A percentile compares a stretch with the other conserved stretches of the same genome.
Evolutionary conservation across 2,888 invertebrate genomes (phyloP).

Genomic region (Tigriopus californicus): DNA sequence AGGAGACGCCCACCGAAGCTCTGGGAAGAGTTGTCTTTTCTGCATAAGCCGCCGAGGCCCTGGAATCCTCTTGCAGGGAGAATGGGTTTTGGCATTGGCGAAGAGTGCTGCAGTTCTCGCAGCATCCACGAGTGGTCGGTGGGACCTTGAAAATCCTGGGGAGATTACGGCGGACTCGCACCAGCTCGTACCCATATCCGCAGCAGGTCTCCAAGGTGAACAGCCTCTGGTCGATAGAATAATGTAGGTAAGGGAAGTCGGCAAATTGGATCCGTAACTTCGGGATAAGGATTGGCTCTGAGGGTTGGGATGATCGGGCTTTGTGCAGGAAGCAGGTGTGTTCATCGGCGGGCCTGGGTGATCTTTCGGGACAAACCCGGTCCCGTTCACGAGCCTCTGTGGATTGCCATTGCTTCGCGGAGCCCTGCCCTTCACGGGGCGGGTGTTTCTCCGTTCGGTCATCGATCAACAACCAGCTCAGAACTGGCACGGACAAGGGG

Average conservation of each 20-base stretch:
- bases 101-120: too few species aligned
- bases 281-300: conserved; percentile 54
- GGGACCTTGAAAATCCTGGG: conserved; percentile 3
- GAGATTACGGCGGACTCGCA: conserved; percentile 10
- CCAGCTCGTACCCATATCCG: not conserved
- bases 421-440: too few species aligned
- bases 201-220: conserved; percentile 53
- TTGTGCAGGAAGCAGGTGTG: conserved; percentile 29
- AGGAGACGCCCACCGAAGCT: conserved; percentile 10
- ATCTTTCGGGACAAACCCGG: conserved; percentile 16
- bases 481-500: too few species aligned
- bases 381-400: conserved; percentile 13
- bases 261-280: conserved; percentile 42
- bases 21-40: conserved; percentile 14
- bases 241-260: conserved; percentile 49
- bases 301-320: conserved; percentile 43
- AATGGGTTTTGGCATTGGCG: conserved; percentile 3
- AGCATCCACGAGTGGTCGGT: not conserved
- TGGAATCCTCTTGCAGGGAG: not conserved
- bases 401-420: conserved; percentile 25
- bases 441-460: too few species aligned
- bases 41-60: conserved; percentile 14
- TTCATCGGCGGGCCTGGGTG: conserved; percentile 22
- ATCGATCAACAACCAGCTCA: too few species aligned
- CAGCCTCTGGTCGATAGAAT: conserved; percentile 46